Evolutionary conservation across 2,797 vertebrate genomes (phyloP).

Genomic region (Chelon auratus): DNA sequence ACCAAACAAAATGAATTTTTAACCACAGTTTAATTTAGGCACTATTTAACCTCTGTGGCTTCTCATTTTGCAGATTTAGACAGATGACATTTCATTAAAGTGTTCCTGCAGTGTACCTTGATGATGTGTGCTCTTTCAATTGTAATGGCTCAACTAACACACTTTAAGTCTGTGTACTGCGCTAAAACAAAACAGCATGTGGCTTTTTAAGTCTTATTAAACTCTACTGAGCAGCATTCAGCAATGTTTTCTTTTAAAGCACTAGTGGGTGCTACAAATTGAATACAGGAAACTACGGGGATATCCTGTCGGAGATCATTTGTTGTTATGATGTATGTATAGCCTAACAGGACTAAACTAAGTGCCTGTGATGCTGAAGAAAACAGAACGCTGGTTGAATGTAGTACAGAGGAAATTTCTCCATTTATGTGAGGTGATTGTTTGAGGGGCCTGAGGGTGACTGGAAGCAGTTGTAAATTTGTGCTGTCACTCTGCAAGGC

Average conservation of each 20-base stretch:
- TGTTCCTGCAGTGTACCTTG: neutral
- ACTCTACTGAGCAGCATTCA: neutral
- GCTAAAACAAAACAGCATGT: slow-evolving; percentile 2
- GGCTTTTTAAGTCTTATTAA: slow-evolving; percentile 8
- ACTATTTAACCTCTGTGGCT: no score
- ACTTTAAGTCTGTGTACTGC: neutral
- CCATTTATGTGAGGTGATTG: neutral
- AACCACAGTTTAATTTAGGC: neutral
- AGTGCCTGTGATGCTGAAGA: neutral
- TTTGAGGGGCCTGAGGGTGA: neutral
- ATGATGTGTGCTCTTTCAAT: neutral
- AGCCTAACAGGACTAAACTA: neutral
- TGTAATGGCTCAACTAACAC: neutral
- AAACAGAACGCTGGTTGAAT: neutral
- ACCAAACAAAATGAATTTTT: neutral
- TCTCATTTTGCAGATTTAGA: neutral
- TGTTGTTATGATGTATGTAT: slow-evolving; percentile 8
- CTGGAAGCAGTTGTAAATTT: neutral
- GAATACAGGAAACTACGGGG: slow-evolving; percentile 10
- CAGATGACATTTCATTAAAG: neutral
- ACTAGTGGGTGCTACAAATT: slow-evolving; percentile 7
- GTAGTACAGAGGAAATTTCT: neutral
- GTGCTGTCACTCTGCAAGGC: neutral
- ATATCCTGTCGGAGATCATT: slow-evolving; percentile 15
- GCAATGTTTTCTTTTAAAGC: neutral